Evolutionary conservation across 2,797 vertebrate species (phyloP).

Genomic region (Sebastes taczanowskii): DNA sequence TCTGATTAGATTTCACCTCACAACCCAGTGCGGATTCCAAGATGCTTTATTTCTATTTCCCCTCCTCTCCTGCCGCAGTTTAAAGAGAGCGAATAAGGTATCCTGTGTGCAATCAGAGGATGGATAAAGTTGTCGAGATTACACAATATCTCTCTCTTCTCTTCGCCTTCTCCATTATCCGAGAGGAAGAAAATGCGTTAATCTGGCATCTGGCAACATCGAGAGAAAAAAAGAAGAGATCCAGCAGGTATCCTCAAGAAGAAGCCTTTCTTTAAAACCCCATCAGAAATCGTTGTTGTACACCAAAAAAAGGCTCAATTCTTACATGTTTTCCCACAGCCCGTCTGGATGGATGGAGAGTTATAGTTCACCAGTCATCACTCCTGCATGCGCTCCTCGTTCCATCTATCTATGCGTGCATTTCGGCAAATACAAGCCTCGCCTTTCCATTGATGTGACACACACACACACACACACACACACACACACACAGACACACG

Average conservation of each 20-base stretch:
- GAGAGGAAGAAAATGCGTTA: slow-evolving; percentile 1
- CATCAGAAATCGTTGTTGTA: slow-evolving; percentile 20
- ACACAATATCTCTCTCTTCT: slow-evolving; percentile 28
- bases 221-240: slow-evolving; percentile 18
- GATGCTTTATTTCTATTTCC: slow-evolving; percentile 70
- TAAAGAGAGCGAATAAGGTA: neutral
- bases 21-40: slow-evolving; percentile 92
- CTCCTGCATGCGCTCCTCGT: slow-evolving; percentile 49
- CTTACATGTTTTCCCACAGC: slow-evolving; percentile 32
- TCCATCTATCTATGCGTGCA: slow-evolving; percentile 47
- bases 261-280: slow-evolving; percentile 15
- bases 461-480: slow-evolving; percentile 10
- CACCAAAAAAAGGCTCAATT: slow-evolving; percentile 21
- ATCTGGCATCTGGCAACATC: slow-evolving; percentile 20
- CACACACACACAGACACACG: neutral
- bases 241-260: slow-evolving; percentile 54
- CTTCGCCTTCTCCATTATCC: slow-evolving; percentile 39
- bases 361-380: slow-evolving; percentile 64
- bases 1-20: slow-evolving; percentile 97
- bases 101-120: slow-evolving; percentile 17
- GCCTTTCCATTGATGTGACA: slow-evolving; percentile 61
- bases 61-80: slow-evolving; percentile 36
- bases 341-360: slow-evolving; percentile 35
- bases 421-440: slow-evolving; percentile 36
- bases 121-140: slow-evolving; percentile 52